Conservation (phyloP, 2,888 invertebrate genomes). For the Muschampia plurimacula region DNA sequence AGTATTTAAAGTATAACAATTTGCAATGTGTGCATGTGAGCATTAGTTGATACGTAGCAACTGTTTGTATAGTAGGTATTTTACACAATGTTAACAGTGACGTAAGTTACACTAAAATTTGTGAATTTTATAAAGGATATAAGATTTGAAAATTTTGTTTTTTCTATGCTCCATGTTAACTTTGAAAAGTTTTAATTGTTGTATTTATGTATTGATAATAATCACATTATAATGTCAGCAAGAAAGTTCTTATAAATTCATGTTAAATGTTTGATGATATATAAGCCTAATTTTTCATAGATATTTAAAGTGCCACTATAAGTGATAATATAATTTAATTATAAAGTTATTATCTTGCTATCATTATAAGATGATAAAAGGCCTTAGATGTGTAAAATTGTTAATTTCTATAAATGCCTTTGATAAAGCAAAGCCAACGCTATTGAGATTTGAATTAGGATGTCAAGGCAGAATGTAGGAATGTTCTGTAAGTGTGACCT, state of each 20-base stretch:
- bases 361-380: conserved; percentile 51
- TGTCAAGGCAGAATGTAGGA: conserved; percentile 40
- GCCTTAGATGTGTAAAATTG: conserved; percentile 76
- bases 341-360: conserved; percentile 16
- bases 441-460: conserved; percentile 53
- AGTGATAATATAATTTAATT: neutral
- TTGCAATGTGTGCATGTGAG: conserved; percentile 33
- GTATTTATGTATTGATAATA: conserved; percentile 12
- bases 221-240: conserved; percentile 9
- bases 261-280: neutral
- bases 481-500: conserved; percentile 45
- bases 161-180: conserved; percentile 25
- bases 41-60: conserved; percentile 10
- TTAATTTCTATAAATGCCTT: conserved; percentile 56
- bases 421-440: conserved; percentile 66
- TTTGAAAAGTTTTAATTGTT: conserved; percentile 21
- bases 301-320: neutral
- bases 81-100: conserved; percentile 40
- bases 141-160: conserved; percentile 32
- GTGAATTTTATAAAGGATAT: conserved; percentile 27
- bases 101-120: conserved; percentile 28
- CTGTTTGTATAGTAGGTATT: conserved; percentile 32
- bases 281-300: conserved; percentile 15
- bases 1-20: neutral
- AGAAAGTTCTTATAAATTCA: neutral